Evolutionary conservation across 2,888 invertebrate genomes (phyloP).

Genomic region (Scrobipalpa atriplicella): DNA sequence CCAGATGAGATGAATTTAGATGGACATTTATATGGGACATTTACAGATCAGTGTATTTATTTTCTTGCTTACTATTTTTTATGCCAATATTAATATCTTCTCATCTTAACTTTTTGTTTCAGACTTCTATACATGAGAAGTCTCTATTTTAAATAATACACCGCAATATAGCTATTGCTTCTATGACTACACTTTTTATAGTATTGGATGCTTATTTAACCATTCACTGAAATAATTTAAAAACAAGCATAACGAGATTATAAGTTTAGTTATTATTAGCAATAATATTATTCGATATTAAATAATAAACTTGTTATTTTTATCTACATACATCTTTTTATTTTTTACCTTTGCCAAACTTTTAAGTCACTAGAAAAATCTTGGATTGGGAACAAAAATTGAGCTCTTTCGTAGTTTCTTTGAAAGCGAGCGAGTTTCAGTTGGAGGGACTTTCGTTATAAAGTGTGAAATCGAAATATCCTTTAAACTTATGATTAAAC

Average conservation of each 20-base stretch:
- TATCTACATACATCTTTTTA: background rate
- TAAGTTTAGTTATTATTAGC: background rate
- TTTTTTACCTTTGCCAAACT: background rate
- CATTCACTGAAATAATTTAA: background rate
- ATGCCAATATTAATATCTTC: background rate
- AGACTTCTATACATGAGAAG: background rate
- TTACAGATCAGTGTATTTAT: conserved; percentile 5
- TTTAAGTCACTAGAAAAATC: too few relatives aligned
- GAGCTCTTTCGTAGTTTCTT: too few relatives aligned
- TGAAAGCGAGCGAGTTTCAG: too few relatives aligned
- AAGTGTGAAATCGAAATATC: background rate
- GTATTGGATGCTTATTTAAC: background rate
- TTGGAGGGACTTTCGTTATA: background rate
- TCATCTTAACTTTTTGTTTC: background rate
- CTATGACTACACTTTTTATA: background rate
- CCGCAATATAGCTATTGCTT: too few relatives aligned
- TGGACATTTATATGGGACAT: background rate
- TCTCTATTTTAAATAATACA: too few relatives aligned
- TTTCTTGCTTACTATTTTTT: background rate
- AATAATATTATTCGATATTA: background rate
- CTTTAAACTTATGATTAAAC: conserved; percentile 58
- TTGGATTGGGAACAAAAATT: too few relatives aligned
- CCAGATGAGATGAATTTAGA: background rate
- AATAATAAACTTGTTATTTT: conserved; percentile 7
- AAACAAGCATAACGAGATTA: background rate